A percentile compares a stretch with the other conserved stretches of the same genome.
Evolutionary conservation across 2,797 vertebrate species (phyloP).

Genomic region (Hippoglossus hippoglossus): DNA sequence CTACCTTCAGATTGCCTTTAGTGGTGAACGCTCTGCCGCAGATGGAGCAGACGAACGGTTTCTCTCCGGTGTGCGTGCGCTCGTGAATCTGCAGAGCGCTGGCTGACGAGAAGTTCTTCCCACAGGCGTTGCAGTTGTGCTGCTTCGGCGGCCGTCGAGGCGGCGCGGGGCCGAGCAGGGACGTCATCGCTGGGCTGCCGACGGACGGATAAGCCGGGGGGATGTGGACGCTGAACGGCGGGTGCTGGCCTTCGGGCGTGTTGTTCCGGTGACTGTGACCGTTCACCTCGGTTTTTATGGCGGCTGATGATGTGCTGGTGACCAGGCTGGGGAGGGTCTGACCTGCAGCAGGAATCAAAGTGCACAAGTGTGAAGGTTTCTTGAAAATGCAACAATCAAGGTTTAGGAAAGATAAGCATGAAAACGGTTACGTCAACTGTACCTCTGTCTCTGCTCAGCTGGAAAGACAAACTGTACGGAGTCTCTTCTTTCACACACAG

Average conservation of each 20-base stretch:
- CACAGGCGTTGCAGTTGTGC: constrained; percentile 96
- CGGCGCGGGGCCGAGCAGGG: constrained; percentile 89
- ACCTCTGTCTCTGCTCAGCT: constrained; percentile 92
- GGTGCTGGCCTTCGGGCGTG: constrained; percentile 86
- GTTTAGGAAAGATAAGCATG: too few relatives aligned
- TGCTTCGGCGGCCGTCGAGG: constrained; percentile 94
- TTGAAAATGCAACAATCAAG: not conserved
- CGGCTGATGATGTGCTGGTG: constrained; percentile 80
- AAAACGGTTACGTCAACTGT: constrained; percentile 58
- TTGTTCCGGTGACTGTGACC: constrained; percentile 88
- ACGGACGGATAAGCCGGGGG: constrained; percentile 84
- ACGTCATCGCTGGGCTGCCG: constrained; percentile 87
- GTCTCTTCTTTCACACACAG: constrained; percentile 90
- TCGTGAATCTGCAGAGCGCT: constrained; percentile 99
- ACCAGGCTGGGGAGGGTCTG: constrained; percentile 87
- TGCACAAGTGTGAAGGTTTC: not conserved
- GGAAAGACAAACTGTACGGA: constrained; percentile 90
- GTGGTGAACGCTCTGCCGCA: constrained; percentile 98
- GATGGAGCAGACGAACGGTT: constrained; percentile 97
- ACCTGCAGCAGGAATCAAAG: constrained; percentile 80
- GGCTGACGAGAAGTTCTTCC: constrained; percentile 99
- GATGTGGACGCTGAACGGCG: constrained; percentile 88
- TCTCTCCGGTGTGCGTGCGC: constrained; percentile 98
- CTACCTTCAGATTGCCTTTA: constrained; percentile 98
- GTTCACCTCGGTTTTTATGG: constrained; percentile 92